A percentile compares a stretch with the other conserved stretches of the same genome.
Evolutionary conservation across 2,888 invertebrate genomes (phyloP).

Genomic region (Drosophila mercatorum): DNA sequence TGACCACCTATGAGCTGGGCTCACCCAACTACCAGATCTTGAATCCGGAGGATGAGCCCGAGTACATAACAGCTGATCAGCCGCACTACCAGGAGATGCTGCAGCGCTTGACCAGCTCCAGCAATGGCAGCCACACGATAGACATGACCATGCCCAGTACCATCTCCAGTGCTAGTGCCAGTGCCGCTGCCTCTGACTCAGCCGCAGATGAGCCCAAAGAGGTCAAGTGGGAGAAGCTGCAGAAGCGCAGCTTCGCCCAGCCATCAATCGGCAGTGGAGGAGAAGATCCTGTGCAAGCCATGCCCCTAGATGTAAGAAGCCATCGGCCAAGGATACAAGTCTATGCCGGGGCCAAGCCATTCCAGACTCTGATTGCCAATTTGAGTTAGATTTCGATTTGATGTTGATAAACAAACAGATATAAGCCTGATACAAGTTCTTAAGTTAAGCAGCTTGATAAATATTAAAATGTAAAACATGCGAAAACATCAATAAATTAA

Average conservation of each 20-base stretch:
- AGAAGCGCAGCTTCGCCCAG: constrained; percentile 53
- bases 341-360: constrained; percentile 47
- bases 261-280: background rate
- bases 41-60: constrained; percentile 77
- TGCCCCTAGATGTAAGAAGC: background rate
- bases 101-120: constrained; percentile 44
- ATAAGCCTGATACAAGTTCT: background rate
- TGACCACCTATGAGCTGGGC: constrained; percentile 77
- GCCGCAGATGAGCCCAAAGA: background rate
- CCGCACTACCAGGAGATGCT: constrained; percentile 73
- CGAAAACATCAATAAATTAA: background rate
- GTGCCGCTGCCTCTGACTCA: background rate
- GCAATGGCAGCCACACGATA: constrained; percentile 48
- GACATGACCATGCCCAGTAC: constrained; percentile 47
- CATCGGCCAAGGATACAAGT: constrained; percentile 23
- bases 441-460: background rate
- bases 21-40: constrained; percentile 73
- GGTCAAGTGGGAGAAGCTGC: constrained; percentile 51
- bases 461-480: background rate
- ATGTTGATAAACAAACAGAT: background rate
- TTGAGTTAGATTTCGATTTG: constrained; percentile 38
- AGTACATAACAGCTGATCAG: constrained; percentile 77
- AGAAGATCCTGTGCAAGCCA: constrained; percentile 2
- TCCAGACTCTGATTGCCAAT: constrained; percentile 56
- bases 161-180: constrained; percentile 10